Conservation (phyloP, 2,797 vertebrate genomes). For the Dipus sagitta region DNA sequence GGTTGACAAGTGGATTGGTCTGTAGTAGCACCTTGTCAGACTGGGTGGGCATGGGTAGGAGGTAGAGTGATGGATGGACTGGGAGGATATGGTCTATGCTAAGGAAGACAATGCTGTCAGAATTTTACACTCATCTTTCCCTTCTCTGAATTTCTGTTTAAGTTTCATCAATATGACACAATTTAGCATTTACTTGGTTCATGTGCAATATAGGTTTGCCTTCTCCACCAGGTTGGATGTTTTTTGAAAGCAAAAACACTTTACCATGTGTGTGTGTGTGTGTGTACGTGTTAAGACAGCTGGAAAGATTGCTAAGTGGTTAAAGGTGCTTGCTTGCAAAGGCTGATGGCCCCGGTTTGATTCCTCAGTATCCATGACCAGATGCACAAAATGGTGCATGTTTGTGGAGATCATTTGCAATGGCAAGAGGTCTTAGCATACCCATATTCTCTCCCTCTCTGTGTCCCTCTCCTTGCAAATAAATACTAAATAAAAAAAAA, state of each 20-base stretch:
- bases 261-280: neutral
- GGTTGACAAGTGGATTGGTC: neutral
- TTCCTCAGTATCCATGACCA: no score
- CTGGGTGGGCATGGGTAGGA: neutral
- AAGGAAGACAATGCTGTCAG: neutral
- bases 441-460: no score
- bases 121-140: conserved; percentile 26
- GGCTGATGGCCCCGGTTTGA: no score
- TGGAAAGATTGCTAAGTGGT: no score
- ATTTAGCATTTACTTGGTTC: conserved; percentile 37
- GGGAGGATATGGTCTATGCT: neutral
- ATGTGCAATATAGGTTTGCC: neutral
- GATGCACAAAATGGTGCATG: no score
- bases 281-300: neutral
- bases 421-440: no score
- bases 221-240: neutral
- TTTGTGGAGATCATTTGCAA: no score
- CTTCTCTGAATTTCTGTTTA: conserved; percentile 32
- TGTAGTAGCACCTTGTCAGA: neutral
- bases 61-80: neutral
- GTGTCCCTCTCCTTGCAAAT: no score
- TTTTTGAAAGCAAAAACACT: conserved; percentile 25
- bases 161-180: neutral
- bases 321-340: no score
- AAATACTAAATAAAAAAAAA: no score